phyloP scores from a whole-genome alignment of 1,140 invertebrate genomes.

The Ostrea edulis region DNA sequence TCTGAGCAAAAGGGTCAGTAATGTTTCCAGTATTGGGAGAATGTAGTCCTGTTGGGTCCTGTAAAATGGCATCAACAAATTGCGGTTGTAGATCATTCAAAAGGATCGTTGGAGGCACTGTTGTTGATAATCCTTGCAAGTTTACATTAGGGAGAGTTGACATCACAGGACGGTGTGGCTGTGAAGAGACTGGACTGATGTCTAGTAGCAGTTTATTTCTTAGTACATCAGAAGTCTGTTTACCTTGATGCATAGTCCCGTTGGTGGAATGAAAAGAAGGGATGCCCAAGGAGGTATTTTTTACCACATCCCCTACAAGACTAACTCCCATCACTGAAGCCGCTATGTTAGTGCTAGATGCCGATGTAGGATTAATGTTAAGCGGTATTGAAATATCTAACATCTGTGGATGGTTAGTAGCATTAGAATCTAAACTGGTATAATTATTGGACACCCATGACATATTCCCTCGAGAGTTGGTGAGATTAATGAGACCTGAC shows the following conservation, averaged over 20 bases:
- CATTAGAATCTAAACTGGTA: not conserved
- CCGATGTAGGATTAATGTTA: not conserved
- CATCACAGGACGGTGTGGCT: not conserved
- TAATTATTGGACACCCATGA: not conserved
- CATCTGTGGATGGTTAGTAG: slow-evolving; percentile 22
- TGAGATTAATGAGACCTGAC: not conserved
- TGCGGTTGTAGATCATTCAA: not conserved
- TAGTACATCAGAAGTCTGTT: not conserved
- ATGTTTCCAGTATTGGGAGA: not conserved
- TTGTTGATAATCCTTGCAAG: slow-evolving; percentile 14
- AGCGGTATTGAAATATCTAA: slow-evolving; percentile 16
- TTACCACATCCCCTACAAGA: not conserved
- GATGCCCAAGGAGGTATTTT: not conserved
- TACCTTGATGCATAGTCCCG: not conserved
- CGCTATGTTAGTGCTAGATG: not conserved
- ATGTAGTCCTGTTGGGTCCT: not conserved
- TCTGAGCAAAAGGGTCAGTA: not conserved
- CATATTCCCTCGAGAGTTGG: slow-evolving; percentile 5
- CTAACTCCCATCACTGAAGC: not conserved
- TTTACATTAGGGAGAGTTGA: not conserved
- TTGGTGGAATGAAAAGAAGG: not conserved
- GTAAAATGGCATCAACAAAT: not conserved
- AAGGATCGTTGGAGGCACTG: not conserved
- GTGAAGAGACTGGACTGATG: not conserved
- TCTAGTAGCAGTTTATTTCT: not conserved